Evolutionary conservation across 2,888 invertebrate species (phyloP).

Genomic region (Andrena bicolor): DNA sequence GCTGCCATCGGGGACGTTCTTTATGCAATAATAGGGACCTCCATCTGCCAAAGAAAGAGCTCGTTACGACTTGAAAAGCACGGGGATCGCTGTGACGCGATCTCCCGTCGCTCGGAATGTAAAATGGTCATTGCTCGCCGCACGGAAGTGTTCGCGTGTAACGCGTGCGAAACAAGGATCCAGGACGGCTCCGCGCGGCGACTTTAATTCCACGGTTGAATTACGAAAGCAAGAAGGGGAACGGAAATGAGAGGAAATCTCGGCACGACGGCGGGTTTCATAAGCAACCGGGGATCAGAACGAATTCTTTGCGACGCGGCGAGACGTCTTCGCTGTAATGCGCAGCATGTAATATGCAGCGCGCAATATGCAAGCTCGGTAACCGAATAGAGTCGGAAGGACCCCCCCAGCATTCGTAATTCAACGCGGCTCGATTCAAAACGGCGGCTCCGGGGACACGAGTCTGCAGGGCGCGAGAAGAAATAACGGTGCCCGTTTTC

Average conservation of each 20-base stretch:
- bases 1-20: too few species aligned
- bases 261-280: constrained; percentile 36
- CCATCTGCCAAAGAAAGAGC: too few species aligned
- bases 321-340: constrained; percentile 47
- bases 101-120: background rate
- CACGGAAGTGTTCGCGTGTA: constrained; percentile 4
- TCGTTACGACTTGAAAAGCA: background rate
- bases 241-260: constrained; percentile 49
- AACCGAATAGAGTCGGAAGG: constrained; percentile 48
- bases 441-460: constrained; percentile 31
- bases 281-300: constrained; percentile 49
- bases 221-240: constrained; percentile 30
- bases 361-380: constrained; percentile 48
- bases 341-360: constrained; percentile 49
- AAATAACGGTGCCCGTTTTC: background rate
- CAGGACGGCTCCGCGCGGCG: background rate
- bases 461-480: background rate
- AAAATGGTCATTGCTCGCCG: background rate
- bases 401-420: constrained; percentile 39
- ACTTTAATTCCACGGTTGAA: constrained; percentile 49
- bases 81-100: background rate
- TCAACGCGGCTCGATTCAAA: constrained; percentile 50
- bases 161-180: constrained; percentile 5
- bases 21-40: too few species aligned
- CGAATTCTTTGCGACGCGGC: constrained; percentile 47